These are phyloP conservation scores for Trichopria drosophilae DNA, from an alignment of 2,888 invertebrate genomes.

Conservation along the genomic window DNA sequence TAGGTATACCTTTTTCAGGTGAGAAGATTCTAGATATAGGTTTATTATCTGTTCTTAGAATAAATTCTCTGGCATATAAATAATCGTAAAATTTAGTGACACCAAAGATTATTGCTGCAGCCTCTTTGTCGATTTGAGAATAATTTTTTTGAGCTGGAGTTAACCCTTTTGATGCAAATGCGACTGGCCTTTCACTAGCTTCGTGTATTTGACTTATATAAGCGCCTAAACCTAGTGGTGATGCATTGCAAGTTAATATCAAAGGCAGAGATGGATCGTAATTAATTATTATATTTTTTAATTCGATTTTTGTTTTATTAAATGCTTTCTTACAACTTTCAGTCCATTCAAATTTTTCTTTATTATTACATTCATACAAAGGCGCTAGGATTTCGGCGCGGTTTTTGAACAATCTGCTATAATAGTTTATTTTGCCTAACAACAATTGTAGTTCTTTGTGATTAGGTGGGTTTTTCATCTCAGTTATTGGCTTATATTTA, in stretches of 20 bases:
- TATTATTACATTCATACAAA: slow-evolving; percentile 13
- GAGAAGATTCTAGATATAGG: neutral
- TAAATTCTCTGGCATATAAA: slow-evolving; percentile 6
- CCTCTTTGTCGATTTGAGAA: slow-evolving; percentile 9
- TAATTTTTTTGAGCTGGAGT: slow-evolving; percentile 3
- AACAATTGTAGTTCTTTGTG: slow-evolving; percentile 22
- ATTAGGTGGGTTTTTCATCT: slow-evolving; percentile 13
- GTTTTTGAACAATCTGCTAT: slow-evolving; percentile 21
- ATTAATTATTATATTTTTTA: too few relatives aligned
- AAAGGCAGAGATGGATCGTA: too few relatives aligned
- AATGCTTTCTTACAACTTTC: slow-evolving; percentile 4
- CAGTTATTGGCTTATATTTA: slow-evolving; percentile 12
- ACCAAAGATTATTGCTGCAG: slow-evolving; percentile 11
- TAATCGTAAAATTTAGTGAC: slow-evolving; percentile 9
- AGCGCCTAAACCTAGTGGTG: too few relatives aligned
- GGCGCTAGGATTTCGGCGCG: slow-evolving; percentile 12
- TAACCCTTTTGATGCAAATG: too few relatives aligned
- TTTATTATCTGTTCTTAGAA: slow-evolving; percentile 12
- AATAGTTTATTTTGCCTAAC: slow-evolving; percentile 22
- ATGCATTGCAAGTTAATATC: too few relatives aligned
- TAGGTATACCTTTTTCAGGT: slow-evolving; percentile 4
- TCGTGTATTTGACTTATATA: too few relatives aligned
- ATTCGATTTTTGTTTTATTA: slow-evolving; percentile 1
- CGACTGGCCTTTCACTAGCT: too few relatives aligned
- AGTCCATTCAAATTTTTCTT: slow-evolving; percentile 8